Evolutionary conservation across 2,113 vertebrate species (phyloP).

Genomic region (Perognathus longimembris): DNA sequence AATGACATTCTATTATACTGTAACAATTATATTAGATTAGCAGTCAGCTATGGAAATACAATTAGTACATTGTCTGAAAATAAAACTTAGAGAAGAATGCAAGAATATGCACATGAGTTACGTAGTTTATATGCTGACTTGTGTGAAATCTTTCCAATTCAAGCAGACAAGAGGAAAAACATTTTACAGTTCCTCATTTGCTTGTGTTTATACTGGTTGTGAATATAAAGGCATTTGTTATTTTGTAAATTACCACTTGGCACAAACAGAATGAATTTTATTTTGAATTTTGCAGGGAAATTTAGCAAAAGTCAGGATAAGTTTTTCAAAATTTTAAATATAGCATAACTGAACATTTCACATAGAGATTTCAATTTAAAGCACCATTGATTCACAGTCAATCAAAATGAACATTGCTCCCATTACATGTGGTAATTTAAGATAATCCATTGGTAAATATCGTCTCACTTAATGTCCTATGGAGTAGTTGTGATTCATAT

Average conservation of each 20-base stretch:
- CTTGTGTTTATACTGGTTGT: conserved; percentile 29
- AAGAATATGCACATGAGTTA: conserved; percentile 28
- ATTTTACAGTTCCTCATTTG: conserved; percentile 8
- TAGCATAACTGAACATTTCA: not conserved
- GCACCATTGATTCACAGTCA: not conserved
- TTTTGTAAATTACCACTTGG: conserved; percentile 30
- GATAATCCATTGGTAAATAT: conserved; percentile 38
- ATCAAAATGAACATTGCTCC: conserved; percentile 4
- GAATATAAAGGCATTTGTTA: not conserved
- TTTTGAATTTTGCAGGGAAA: conserved; percentile 47
- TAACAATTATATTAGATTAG: conserved; percentile 70
- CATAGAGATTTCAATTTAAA: conserved; percentile 42
- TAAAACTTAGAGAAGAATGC: conserved; percentile 47
- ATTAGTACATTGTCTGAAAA: conserved; percentile 68
- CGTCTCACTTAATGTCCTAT: conserved; percentile 14
- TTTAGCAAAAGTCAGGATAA: not conserved
- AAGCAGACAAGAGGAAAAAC: not conserved
- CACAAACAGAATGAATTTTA: not conserved
- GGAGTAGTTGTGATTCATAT: not conserved
- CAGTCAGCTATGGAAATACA: conserved; percentile 60
- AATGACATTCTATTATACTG: conserved; percentile 69
- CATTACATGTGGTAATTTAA: conserved; percentile 11
- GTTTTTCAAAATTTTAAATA: not conserved
- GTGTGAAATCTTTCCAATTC: conserved; percentile 41
- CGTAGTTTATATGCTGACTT: conserved; percentile 12